These are phyloP conservation scores for Tretioscincus oriximinensis DNA, from an alignment of 2,113 vertebrate genomes.

Conservation along the genomic window DNA sequence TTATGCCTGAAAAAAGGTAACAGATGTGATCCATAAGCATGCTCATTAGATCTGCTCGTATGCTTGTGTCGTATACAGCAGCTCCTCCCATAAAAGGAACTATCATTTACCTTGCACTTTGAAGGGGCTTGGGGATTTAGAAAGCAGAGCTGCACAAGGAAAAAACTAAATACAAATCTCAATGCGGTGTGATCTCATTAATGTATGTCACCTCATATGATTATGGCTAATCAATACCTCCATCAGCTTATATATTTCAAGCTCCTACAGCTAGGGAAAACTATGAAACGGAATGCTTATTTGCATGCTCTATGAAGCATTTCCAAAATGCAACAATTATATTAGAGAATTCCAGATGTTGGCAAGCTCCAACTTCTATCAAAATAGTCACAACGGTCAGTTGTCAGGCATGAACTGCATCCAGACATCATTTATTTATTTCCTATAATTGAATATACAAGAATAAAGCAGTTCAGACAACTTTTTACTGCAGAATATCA, in stretches of 20 bases:
- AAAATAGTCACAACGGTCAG: neutral
- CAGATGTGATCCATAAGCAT: neutral
- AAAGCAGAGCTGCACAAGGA: neutral
- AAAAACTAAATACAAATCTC: conserved; percentile 1
- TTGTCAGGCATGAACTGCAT: neutral
- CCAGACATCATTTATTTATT: no score
- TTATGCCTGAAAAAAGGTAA: neutral
- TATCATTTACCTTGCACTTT: neutral
- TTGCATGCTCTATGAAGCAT: neutral
- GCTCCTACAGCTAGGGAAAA: neutral
- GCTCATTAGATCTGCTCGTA: neutral
- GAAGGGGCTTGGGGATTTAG: neutral
- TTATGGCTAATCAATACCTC: conserved; percentile 7
- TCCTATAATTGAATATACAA: no score
- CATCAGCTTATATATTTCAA: neutral
- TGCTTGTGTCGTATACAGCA: neutral
- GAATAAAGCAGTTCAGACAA: no score
- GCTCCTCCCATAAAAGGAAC: neutral
- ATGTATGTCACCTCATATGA: conserved; percentile 1
- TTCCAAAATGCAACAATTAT: neutral
- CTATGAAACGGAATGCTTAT: neutral
- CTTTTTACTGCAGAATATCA: no score
- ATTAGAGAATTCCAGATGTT: neutral
- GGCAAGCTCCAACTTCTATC: neutral
- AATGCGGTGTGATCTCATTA: conserved; percentile 6